Percentiles rank a stretch among this genome's conserved stretches.
phyloP scores from a whole-genome alignment of 2,113 vertebrate species.

The Peromyscus polionotus region DNA sequence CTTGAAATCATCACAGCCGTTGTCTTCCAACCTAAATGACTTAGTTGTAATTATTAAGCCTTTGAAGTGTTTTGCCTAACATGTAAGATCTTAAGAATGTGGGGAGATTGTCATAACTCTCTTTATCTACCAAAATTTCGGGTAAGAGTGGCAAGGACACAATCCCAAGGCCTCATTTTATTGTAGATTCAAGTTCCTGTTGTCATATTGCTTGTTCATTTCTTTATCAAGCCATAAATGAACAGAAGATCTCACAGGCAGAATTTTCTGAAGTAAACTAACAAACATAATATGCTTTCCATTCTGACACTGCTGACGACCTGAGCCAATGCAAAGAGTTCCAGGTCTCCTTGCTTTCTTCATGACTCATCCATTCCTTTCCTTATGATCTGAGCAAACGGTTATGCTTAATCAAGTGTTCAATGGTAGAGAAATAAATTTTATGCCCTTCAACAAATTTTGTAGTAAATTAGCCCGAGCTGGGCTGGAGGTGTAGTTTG shows the following conservation, averaged over 20 bases:
- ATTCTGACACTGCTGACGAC: background rate
- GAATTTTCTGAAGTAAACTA: background rate
- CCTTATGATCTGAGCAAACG: background rate
- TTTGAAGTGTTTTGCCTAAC: background rate
- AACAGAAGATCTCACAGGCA: background rate
- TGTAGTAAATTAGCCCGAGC: background rate
- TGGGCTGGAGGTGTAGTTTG: background rate
- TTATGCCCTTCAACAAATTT: background rate
- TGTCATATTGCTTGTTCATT: background rate
- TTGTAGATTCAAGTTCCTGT: background rate
- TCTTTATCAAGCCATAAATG: background rate
- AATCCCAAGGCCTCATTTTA: background rate
- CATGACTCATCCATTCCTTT: background rate
- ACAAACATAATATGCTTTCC: background rate
- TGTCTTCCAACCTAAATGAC: background rate
- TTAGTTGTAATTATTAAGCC: slow-evolving; percentile 25
- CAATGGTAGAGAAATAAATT: background rate
- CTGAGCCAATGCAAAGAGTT: background rate
- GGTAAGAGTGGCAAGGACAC: background rate
- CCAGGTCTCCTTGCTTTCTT: background rate
- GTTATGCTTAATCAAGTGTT: background rate
- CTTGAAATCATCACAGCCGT: background rate
- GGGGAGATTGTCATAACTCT: background rate
- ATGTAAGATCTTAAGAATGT: background rate
- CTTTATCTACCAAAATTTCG: slow-evolving; percentile 4